phyloP scores from a whole-genome alignment of 2,797 vertebrate species.

The Austrolebias charrua region DNA sequence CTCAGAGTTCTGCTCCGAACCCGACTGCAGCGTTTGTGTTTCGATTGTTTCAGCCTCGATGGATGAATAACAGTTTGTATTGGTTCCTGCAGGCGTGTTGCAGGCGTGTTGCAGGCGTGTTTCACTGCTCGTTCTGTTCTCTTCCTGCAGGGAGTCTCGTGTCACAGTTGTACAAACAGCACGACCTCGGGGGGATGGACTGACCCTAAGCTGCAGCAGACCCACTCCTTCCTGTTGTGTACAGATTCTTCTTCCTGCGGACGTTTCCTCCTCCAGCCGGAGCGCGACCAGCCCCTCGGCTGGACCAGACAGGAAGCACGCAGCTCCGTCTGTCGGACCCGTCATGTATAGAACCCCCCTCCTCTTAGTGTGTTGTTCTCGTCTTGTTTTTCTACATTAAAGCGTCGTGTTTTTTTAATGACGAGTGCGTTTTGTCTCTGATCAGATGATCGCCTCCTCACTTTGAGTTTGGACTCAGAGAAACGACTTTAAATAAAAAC shows the following conservation, averaged over 20 bases:
- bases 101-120: not conserved
- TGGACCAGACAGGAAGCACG: conserved; percentile 12
- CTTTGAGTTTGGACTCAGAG: not conserved
- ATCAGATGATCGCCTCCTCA: not conserved
- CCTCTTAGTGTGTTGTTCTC: conserved; percentile 28
- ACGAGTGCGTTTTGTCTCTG: not conserved
- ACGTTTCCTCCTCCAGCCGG: conserved; percentile 21
- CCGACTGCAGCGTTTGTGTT: too few species aligned
- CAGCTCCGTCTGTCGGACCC: conserved; percentile 31
- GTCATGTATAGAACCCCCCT: conserved; percentile 35
- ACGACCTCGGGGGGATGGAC: conserved; percentile 81
- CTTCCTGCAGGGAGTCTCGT: conserved; percentile 71
- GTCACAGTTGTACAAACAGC: conserved; percentile 78
- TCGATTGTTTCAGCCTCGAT: too few species aligned
- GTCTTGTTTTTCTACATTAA: conserved; percentile 69
- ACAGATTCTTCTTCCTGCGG: conserved; percentile 44
- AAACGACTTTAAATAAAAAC: not conserved
- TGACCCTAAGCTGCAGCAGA: conserved; percentile 42
- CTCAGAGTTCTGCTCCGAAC: too few species aligned
- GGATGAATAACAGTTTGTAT: too few species aligned
- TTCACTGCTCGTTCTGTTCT: not conserved
- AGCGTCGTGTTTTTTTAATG: conserved; percentile 55
- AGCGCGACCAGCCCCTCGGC: not conserved
- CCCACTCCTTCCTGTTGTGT: conserved; percentile 24
- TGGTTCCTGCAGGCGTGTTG: too few species aligned